These are phyloP conservation scores for Drosophila insularis DNA, from an alignment of 1,140 invertebrate genomes.

Conservation along the genomic window DNA sequence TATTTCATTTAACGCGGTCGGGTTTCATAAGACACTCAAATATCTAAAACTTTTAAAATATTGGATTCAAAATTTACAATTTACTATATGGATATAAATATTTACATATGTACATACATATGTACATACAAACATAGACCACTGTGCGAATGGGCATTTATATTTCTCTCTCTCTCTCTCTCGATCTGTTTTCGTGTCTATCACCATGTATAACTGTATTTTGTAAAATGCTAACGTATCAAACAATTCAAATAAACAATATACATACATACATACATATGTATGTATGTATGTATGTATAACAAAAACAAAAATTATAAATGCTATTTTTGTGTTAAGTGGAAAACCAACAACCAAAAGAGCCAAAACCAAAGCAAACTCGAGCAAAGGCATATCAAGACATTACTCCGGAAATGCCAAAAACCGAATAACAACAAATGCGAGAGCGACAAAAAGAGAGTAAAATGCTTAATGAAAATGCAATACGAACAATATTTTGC, in stretches of 20 bases:
- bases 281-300: constrained; percentile 28
- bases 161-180: neutral
- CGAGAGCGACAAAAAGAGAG: constrained; percentile 19
- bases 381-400: constrained; percentile 54
- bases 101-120: too few relatives aligned
- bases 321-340: constrained; percentile 19
- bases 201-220: neutral
- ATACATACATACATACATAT: too few relatives aligned
- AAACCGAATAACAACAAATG: constrained; percentile 52
- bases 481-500: constrained; percentile 46
- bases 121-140: too few relatives aligned
- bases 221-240: neutral
- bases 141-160: neutral
- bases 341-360: constrained; percentile 35
- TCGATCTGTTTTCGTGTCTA: neutral
- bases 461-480: constrained; percentile 34
- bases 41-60: too few relatives aligned
- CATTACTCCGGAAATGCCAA: constrained; percentile 81
- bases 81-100: too few relatives aligned
- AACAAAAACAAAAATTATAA: constrained; percentile 33
- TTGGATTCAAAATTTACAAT: too few relatives aligned
- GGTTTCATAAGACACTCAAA: too few relatives aligned
- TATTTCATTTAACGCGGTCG: too few relatives aligned
- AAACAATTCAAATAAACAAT: constrained; percentile 48
- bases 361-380: constrained; percentile 24